phyloP scores from a whole-genome alignment of 2,888 invertebrate species.

The Pseudanteris insignis region DNA sequence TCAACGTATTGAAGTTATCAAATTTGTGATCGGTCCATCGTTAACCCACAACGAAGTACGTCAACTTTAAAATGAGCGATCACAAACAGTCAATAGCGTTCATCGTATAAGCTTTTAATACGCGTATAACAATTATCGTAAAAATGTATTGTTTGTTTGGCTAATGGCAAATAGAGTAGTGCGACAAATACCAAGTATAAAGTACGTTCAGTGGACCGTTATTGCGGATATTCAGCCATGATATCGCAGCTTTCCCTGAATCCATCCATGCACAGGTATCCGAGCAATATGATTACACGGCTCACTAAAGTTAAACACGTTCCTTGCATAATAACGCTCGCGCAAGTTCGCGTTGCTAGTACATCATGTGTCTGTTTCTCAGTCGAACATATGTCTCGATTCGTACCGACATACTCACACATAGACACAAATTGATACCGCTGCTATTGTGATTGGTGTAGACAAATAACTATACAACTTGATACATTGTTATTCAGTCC shows the following conservation, averaged over 20 bases:
- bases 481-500: background rate
- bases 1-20: too few relatives aligned
- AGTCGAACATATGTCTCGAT: slow-evolving; percentile 6
- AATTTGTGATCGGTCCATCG: too few relatives aligned
- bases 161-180: slow-evolving; percentile 14
- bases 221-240: slow-evolving; percentile 34
- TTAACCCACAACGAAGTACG: too few relatives aligned
- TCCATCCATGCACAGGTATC: slow-evolving; percentile 48
- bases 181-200: slow-evolving; percentile 20
- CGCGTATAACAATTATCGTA: slow-evolving; percentile 4
- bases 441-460: background rate
- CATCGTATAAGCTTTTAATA: too few relatives aligned
- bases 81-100: too few relatives aligned
- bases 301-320: slow-evolving; percentile 52
- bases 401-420: background rate
- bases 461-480: slow-evolving; percentile 4
- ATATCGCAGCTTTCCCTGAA: slow-evolving; percentile 37
- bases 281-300: slow-evolving; percentile 51
- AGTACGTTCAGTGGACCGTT: slow-evolving; percentile 30
- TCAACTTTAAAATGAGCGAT: too few relatives aligned
- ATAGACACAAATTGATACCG: too few relatives aligned
- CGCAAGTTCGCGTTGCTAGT: slow-evolving; percentile 35
- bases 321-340: slow-evolving; percentile 50
- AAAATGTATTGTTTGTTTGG: slow-evolving; percentile 12
- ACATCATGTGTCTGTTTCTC: slow-evolving; percentile 18